These are phyloP conservation scores for Tinamus guttatus DNA, from an alignment of 2,113 vertebrate genomes.

Conservation along the genomic window DNA sequence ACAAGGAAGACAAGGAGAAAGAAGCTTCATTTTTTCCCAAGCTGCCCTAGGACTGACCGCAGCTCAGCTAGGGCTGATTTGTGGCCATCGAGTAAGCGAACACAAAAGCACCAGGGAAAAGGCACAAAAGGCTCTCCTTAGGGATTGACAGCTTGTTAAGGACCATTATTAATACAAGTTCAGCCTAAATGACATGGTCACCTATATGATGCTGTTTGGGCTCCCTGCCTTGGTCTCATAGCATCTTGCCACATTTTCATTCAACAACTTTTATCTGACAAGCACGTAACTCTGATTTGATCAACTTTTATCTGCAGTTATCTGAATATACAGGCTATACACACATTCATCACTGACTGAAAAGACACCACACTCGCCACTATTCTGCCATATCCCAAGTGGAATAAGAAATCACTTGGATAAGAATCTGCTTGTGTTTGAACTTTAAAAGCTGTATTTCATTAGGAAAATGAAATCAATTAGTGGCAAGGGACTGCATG, in stretches of 20 bases:
- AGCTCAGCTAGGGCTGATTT: constrained; percentile 60
- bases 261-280: not conserved
- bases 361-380: not conserved
- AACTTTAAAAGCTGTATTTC: not conserved
- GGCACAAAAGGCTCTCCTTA: constrained; percentile 60
- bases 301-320: not conserved
- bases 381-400: not conserved
- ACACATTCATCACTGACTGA: not conserved
- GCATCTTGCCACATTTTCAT: constrained; percentile 17
- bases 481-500: not conserved
- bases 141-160: constrained; percentile 71
- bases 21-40: constrained; percentile 50
- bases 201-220: constrained; percentile 39
- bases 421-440: not conserved
- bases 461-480: not conserved
- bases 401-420: not conserved
- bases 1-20: constrained; percentile 46
- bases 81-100: constrained; percentile 54
- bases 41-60: constrained; percentile 47
- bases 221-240: not conserved
- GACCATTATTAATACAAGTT: constrained; percentile 64
- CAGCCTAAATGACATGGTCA: constrained; percentile 66
- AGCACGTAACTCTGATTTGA: not conserved
- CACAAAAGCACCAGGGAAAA: constrained; percentile 60
- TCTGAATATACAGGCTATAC: not conserved